These are phyloP conservation scores for Synergus itoensis DNA, from an alignment of 2,888 invertebrate species.

Conservation along the genomic window DNA sequence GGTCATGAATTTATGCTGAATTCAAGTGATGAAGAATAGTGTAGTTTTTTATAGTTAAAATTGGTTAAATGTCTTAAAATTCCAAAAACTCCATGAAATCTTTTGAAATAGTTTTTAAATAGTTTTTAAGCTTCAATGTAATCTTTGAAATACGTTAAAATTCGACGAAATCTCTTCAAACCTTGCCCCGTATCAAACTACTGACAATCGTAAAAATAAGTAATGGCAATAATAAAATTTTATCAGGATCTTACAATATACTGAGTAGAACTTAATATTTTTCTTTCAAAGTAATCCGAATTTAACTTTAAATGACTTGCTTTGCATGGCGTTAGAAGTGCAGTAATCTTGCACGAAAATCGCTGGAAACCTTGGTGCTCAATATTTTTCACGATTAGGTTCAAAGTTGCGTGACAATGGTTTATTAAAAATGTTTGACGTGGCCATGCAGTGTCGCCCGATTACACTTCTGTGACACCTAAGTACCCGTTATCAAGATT, in stretches of 20 bases:
- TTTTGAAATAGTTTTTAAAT: too few species aligned
- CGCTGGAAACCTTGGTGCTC: constrained; percentile 28
- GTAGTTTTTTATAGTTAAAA: too few species aligned
- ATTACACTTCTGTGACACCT: constrained; percentile 28
- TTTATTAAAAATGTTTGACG: constrained; percentile 34
- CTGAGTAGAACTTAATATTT: background rate
- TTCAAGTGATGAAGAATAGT: too few species aligned
- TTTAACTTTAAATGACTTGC: constrained; percentile 9
- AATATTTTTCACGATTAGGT: constrained; percentile 24
- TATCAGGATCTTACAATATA: background rate
- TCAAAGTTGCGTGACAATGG: constrained; percentile 33
- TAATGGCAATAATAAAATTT: too few species aligned
- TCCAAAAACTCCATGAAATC: too few species aligned
- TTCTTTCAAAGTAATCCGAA: background rate
- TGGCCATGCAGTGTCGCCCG: constrained; percentile 23
- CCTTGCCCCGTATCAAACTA: too few species aligned
- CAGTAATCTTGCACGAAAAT: constrained; percentile 30
- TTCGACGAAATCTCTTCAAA: too few species aligned
- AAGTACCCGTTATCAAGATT: constrained; percentile 18
- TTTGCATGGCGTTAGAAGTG: constrained; percentile 2
- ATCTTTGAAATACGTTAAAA: too few species aligned
- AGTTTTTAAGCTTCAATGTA: too few species aligned
- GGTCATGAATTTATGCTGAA: too few species aligned
- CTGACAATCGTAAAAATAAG: too few species aligned
- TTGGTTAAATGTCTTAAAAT: too few species aligned